A percentile compares a stretch with the other conserved stretches of the same genome.
These are phyloP conservation scores for Corbicula japonica DNA, from an alignment of 2,888 invertebrate genomes.

Conservation along the genomic window DNA sequence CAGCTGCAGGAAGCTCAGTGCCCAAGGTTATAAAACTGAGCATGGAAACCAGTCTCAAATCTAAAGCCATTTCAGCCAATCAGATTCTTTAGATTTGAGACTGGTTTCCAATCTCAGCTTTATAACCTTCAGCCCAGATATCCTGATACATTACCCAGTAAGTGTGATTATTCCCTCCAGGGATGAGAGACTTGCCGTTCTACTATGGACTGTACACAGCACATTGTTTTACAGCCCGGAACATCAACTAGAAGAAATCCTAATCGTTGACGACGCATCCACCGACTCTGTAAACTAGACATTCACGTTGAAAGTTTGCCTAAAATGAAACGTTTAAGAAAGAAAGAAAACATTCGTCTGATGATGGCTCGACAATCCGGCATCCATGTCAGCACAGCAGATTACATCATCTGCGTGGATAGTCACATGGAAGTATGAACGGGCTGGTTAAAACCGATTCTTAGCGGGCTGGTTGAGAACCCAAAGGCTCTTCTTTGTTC, in stretches of 20 bases:
- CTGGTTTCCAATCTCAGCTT: too few species aligned
- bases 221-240: conserved; percentile 48
- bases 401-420: conserved; percentile 59
- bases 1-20: conserved; percentile 8
- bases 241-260: conserved; percentile 49
- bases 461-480: conserved; percentile 48
- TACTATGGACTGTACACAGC: conserved; percentile 54
- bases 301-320: conserved; percentile 37
- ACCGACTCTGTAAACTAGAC: conserved; percentile 37
- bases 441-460: conserved; percentile 66
- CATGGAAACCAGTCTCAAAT: too few species aligned
- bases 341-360: conserved; percentile 36
- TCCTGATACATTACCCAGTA: too few species aligned
- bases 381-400: conserved; percentile 43
- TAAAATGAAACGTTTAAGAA: conserved; percentile 41
- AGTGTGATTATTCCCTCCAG: conserved; percentile 56
- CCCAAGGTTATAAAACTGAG: too few species aligned
- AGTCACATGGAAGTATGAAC: conserved; percentile 57
- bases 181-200: conserved; percentile 48
- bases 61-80: too few species aligned
- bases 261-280: conserved; percentile 62
- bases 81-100: too few species aligned
- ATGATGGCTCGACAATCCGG: conserved; percentile 65
- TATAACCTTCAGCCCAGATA: too few species aligned
- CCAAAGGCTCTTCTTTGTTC: conserved; percentile 55